Evolutionary conservation across 1,140 invertebrate species (phyloP), one percentile per base, ranked within the genome.

Genomic region (Gonioctena quinquepunctata): DNA sequence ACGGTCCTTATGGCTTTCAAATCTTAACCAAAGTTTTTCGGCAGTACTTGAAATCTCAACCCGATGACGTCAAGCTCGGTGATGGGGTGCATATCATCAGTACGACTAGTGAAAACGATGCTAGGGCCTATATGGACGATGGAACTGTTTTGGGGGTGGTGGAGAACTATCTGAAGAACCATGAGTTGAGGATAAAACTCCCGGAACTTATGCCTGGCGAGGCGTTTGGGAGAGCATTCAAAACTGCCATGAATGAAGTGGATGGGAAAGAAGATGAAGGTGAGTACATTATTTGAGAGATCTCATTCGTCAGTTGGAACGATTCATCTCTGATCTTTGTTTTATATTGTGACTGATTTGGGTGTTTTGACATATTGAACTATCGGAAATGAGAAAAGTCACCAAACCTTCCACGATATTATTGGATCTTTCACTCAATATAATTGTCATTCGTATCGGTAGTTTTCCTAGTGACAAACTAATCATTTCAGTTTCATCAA

Each of bases 171-270:
- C 76, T 93, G 1, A 86, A 89, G 69, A 89, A 84, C 6, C 89
- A 91, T 74, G 91, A 93, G 74, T 76, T 93, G 1, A 86, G 90
- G 72, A 88, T 93, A 3, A 90, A 88, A 69, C 80, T 93, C 52
- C 88, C 88, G 0, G 90, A 88, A 77, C 81, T 93, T 50, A 84
- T 89, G 80, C 81, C 81, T 0, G 78, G 80, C 27, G 80, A 81
- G 66, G 78, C 77, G 8, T 77, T 83, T 27, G 81, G 77, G 48
- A 67, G 80, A 42, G 74, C 79, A 2, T 80, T 83, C 62, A 82
- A 81, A 57, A 73, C 74, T 42, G 81, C 77, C 42, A 73, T 83
- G 72, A 73, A 81, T 63, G 77, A 77, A 66, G 75, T 79, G 21
- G 77, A 82, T 60, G 72, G 52, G 13, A 72, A 70, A 59, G 65